Base-by-base conservation (phyloP, 64 coral and sea anemone genomes). In the Stylophora pistillata region DNA sequence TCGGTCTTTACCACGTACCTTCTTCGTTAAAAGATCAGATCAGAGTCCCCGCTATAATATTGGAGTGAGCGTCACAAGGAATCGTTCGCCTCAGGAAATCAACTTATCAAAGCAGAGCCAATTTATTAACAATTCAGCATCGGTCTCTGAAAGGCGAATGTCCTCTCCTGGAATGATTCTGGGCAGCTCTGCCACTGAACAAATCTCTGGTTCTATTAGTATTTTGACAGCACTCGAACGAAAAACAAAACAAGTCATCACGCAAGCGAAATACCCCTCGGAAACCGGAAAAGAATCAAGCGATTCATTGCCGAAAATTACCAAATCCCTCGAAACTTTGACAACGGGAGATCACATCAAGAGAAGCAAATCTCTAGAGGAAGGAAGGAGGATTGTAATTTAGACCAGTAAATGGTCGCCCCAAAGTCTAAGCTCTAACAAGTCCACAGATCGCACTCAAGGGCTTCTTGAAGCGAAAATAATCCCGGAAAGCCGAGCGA, bases 241-340 rank as follows among this genome's bases (percentile, higher is more conserved):
- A 62, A 53, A 53, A 84, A 53, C 34, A 84, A 68, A 25, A 21
- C 80, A 37, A 18, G 21, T 66, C 12, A 13, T 54, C 13, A 37
- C 34, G 4, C 33, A 69, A 29, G n/a, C n/a, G 9, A 53, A 53
- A 13, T 13, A 69, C 20, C 18, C 21, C 21, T 84, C 69, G 15
- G 61, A 69, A 10, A 37, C 30, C 62, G 5, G 56, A 27, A 56
- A 70, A 4, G 33, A 84, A 47, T 84, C 80, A 84, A 60, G 80
- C 80, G 7, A 84, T 69, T 13, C 9, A 53, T 84, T 84, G 32
- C 80, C 80, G 13, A 70, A 84, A 54, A 84, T 84, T 69, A 69
- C 37, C 25, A 34, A 68, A 25, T 84, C 80, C 1, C 21, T 84
- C 17, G 80, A 63, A 84, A 84, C 33, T 26, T 53, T 69, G 23